A percentile compares a stretch with the other conserved stretches of the same genome.
phyloP scores from a whole-genome alignment of 2,113 vertebrate species.

The Daboia siamensis region DNA sequence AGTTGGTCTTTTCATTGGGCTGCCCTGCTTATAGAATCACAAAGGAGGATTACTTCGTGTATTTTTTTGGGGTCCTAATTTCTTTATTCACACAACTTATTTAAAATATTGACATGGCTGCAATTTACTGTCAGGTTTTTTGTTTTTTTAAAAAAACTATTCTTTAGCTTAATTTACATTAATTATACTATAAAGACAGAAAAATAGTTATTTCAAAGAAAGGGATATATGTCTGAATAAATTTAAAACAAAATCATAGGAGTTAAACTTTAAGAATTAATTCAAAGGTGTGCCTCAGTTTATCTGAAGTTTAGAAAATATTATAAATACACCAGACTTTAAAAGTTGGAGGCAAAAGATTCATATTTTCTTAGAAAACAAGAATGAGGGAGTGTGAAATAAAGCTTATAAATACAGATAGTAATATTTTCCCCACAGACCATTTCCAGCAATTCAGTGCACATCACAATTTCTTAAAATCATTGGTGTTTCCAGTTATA shows the following conservation, averaged over 20 bases:
- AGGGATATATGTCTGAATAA: neutral
- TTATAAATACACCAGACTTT: neutral
- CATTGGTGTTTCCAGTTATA: neutral
- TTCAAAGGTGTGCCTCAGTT: neutral
- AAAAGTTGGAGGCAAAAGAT: neutral
- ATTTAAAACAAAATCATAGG: neutral
- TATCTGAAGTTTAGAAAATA: neutral
- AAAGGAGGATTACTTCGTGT: neutral
- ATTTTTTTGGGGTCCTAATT: neutral
- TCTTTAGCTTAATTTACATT: neutral
- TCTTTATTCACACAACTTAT: neutral
- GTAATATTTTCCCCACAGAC: neutral
- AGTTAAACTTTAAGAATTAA: neutral
- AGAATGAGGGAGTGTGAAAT: neutral
- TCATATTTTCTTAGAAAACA: neutral
- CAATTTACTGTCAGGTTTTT: neutral
- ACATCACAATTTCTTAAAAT: neutral
- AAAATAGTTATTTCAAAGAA: neutral
- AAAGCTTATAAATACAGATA: neutral
- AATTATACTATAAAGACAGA: neutral
- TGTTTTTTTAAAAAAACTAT: neutral
- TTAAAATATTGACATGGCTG: neutral
- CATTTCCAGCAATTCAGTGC: neutral
- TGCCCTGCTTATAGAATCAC: neutral
- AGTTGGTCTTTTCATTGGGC: neutral